These are phyloP conservation scores for Monodelphis domestica DNA, from an alignment of 2,797 vertebrate genomes.

Conservation along the genomic window DNA sequence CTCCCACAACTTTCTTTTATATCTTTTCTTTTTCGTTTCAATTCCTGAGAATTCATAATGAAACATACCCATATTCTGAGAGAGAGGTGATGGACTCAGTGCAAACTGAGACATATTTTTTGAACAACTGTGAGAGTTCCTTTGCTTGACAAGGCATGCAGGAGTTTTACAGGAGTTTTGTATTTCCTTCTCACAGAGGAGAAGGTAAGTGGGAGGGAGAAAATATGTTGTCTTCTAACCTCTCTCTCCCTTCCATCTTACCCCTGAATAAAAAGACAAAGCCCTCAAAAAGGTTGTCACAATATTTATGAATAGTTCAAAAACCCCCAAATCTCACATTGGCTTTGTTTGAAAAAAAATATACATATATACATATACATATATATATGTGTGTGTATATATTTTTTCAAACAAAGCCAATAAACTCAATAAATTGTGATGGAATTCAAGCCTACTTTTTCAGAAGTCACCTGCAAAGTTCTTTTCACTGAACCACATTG, in stretches of 20 bases:
- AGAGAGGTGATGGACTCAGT: not conserved
- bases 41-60: not conserved
- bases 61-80: not conserved
- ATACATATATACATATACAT: no score
- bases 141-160: not conserved
- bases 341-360: not conserved
- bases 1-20: not conserved
- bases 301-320: not conserved
- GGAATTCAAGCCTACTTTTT: not conserved
- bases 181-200: not conserved
- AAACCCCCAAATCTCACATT: not conserved
- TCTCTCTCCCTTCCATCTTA: not conserved
- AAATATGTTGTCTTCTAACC: not conserved
- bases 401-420: no score
- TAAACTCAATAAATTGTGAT: not conserved
- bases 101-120: not conserved
- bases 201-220: not conserved
- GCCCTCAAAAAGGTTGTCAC: not conserved
- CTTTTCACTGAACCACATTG: not conserved
- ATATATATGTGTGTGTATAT: no score
- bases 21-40: not conserved
- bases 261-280: not conserved
- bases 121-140: not conserved
- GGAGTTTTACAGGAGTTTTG: not conserved
- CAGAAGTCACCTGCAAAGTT: not conserved